Evolutionary conservation across 2,797 vertebrate genomes (phyloP).

Genomic region (Linurgus olivaceus): DNA sequence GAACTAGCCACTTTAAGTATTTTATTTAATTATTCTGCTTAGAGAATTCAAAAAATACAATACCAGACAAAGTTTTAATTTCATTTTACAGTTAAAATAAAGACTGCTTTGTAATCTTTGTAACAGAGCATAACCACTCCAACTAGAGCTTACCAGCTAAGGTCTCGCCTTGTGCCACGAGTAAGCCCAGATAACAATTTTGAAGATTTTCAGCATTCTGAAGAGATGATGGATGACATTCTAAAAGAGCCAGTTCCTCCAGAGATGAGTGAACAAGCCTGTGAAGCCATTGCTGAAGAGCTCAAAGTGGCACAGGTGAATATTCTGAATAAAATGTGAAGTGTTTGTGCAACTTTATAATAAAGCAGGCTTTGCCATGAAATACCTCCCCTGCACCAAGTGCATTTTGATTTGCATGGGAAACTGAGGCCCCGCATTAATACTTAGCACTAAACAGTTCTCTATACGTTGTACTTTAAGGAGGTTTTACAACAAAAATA

Average conservation of each 20-base stretch:
- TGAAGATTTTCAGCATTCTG: slow-evolving; percentile 46
- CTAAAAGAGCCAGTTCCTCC: slow-evolving; percentile 83
- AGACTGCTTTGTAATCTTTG: neutral
- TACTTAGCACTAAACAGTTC: neutral
- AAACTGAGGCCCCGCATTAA: neutral
- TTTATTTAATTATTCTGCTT: neutral
- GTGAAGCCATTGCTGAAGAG: slow-evolving; percentile 88
- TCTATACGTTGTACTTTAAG: neutral
- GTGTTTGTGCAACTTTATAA: neutral
- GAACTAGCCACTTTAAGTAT: neutral
- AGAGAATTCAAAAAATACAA: neutral
- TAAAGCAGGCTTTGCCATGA: neutral
- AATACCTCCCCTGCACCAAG: neutral
- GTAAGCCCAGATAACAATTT: slow-evolving; percentile 79
- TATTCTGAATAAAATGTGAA: neutral
- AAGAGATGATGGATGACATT: slow-evolving; percentile 72
- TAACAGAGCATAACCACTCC: slow-evolving; percentile 91
- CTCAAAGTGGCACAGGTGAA: slow-evolving; percentile 85
- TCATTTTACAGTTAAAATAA: neutral
- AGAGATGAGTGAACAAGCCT: slow-evolving; percentile 87
- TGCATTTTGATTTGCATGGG: neutral
- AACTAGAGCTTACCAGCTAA: slow-evolving; percentile 85
- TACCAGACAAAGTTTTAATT: neutral
- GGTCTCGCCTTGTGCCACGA: slow-evolving; percentile 78
- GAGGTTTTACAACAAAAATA: neutral